Percentiles rank a stretch among this genome's conserved stretches.
These are phyloP conservation scores for Lypha dubia DNA, from an alignment of 2,888 invertebrate genomes.

Conservation along the genomic window DNA sequence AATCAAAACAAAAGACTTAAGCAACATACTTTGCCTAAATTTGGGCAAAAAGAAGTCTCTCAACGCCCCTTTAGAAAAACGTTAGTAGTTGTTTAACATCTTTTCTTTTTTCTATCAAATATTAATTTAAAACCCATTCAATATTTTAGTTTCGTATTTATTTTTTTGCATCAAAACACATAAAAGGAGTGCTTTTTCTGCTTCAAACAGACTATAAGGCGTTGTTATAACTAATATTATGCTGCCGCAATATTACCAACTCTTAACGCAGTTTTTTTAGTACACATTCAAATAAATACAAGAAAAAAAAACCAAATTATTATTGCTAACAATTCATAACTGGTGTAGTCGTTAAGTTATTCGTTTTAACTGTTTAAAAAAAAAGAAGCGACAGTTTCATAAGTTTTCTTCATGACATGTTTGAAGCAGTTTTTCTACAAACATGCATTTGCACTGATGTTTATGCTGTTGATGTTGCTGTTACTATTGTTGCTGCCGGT, in stretches of 20 bases:
- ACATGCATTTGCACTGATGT: background rate
- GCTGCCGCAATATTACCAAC: background rate
- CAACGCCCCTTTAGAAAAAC: background rate
- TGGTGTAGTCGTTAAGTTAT: background rate
- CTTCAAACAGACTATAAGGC: constrained; percentile 20
- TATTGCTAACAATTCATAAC: constrained; percentile 50
- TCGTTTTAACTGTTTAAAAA: no score
- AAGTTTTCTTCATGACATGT: constrained; percentile 13
- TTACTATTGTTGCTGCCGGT: constrained; percentile 33
- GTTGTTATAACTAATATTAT: background rate
- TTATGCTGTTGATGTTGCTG: constrained; percentile 6
- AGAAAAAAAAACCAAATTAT: constrained; percentile 13
- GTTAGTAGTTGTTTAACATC: no score
- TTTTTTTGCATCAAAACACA: background rate
- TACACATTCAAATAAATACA: background rate
- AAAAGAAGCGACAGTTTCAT: constrained; percentile 2
- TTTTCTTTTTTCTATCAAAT: no score
- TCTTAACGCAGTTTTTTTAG: constrained; percentile 51
- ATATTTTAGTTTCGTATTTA: background rate
- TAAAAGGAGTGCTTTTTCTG: constrained; percentile 26
- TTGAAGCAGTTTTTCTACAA: background rate
- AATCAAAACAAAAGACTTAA: constrained; percentile 68
- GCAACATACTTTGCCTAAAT: constrained; percentile 44
- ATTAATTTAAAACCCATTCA: background rate
- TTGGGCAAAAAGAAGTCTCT: constrained; percentile 26